Percentiles rank a stretch among this genome's conserved stretches.
phyloP scores from a whole-genome alignment of 2,797 vertebrate species.

The Squalus acanthias region DNA sequence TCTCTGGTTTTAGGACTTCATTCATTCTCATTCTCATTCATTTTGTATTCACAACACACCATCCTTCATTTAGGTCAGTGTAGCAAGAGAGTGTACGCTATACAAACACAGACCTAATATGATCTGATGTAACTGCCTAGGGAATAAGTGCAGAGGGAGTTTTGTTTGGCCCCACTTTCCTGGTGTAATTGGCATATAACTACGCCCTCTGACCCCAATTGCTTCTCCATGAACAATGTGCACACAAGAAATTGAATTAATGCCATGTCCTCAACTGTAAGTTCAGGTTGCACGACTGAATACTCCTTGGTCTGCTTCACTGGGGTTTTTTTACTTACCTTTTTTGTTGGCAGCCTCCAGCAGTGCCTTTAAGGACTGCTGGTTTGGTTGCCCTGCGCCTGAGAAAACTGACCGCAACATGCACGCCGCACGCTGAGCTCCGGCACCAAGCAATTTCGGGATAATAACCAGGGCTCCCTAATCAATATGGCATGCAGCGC shows the following conservation, averaged over 20 bases:
- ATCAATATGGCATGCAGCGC: too few species aligned
- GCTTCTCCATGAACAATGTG: background rate
- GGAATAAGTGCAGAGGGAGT: background rate
- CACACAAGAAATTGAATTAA: conserved; percentile 9
- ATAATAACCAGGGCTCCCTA: background rate
- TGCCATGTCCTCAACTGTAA: background rate
- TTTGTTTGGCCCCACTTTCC: conserved; percentile 22
- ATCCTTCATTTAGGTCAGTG: background rate
- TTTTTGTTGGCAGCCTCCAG: background rate
- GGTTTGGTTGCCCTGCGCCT: background rate
- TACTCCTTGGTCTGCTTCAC: background rate
- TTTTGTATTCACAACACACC: background rate
- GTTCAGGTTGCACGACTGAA: background rate
- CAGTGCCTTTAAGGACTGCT: background rate
- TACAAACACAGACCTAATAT: background rate
- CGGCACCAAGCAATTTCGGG: background rate
- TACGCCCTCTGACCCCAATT: background rate
- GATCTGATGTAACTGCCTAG: background rate
- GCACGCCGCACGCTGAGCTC: background rate
- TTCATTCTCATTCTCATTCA: background rate
- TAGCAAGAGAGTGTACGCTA: background rate
- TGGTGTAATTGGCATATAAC: conserved; percentile 2
- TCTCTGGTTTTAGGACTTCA: background rate
- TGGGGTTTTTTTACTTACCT: background rate
- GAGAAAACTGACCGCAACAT: background rate